Percentiles rank a stretch among this genome's conserved stretches.
These are phyloP conservation scores for Centruroides vittatus DNA, from an alignment of 1,140 invertebrate genomes.

Conservation along the genomic window DNA sequence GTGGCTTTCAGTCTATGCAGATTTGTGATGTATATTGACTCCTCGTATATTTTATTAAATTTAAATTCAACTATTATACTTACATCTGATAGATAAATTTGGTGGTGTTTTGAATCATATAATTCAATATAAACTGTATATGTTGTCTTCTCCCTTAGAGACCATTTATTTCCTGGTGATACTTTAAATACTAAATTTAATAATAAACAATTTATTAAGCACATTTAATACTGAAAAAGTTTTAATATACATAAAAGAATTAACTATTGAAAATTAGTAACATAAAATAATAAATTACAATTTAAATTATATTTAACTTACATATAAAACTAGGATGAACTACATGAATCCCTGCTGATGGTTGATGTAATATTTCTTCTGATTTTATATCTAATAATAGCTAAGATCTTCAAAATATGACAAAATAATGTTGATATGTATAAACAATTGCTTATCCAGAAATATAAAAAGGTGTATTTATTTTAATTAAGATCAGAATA, in stretches of 20 bases:
- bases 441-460: too few relatives aligned
- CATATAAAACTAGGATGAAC: slow-evolving; percentile 28
- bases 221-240: not conserved
- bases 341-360: slow-evolving; percentile 33
- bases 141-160: slow-evolving; percentile 18
- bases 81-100: slow-evolving; percentile 35
- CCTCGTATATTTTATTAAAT: too few relatives aligned
- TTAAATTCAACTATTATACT: slow-evolving; percentile 11
- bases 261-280: too few relatives aligned
- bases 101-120: slow-evolving; percentile 44
- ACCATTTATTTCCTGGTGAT: slow-evolving; percentile 17
- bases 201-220: not conserved
- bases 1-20: too few relatives aligned
- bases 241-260: not conserved
- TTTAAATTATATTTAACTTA: slow-evolving; percentile 11
- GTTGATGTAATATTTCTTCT: slow-evolving; percentile 28
- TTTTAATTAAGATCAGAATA: too few relatives aligned
- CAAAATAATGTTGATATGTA: too few relatives aligned
- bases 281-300: too few relatives aligned
- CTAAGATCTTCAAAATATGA: too few relatives aligned
- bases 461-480: too few relatives aligned
- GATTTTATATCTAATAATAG: slow-evolving; percentile 15
- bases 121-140: slow-evolving; percentile 60
- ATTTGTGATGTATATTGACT: too few relatives aligned
- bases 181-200: slow-evolving; percentile 7